Evolutionary conservation across 2,113 vertebrate genomes (phyloP).

Genomic region (Stegostoma tigrinum): DNA sequence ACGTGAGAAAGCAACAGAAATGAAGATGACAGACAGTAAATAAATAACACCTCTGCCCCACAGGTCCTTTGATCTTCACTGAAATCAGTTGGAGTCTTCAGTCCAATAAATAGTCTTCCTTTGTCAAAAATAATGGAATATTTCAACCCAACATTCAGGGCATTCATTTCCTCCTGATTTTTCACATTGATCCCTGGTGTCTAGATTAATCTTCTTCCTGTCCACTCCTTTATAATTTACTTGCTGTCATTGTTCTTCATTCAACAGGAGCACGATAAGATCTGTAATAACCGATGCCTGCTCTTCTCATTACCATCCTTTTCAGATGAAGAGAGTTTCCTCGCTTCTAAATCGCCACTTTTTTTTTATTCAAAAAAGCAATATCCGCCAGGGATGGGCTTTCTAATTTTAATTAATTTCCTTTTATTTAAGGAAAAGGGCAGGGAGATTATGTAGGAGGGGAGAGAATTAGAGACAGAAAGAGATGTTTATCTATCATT

Average conservation of each 20-base stretch:
- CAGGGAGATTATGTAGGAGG: neutral
- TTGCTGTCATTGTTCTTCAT: neutral
- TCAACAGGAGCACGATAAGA: neutral
- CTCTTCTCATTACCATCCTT: neutral
- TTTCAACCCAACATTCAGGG: neutral
- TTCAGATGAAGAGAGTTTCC: no score
- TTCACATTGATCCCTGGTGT: neutral
- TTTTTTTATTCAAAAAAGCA: neutral
- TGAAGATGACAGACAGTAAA: constrained; percentile 16
- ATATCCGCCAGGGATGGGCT: neutral
- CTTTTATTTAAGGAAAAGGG: neutral
- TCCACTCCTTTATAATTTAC: neutral
- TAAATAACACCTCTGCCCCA: neutral
- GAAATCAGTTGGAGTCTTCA: neutral
- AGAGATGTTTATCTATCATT: neutral
- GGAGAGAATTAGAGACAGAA: neutral
- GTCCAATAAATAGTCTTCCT: neutral
- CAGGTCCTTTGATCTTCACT: neutral
- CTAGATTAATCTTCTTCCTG: neutral
- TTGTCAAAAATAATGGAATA: neutral
- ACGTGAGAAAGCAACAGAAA: neutral
- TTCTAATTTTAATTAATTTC: neutral
- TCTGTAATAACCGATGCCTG: constrained; percentile 7
- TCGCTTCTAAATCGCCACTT: neutral
- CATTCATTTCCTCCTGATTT: constrained; percentile 16